These are phyloP conservation scores for Cuculus canorus DNA, from an alignment of 2,797 vertebrate species.

Conservation along the genomic window DNA sequence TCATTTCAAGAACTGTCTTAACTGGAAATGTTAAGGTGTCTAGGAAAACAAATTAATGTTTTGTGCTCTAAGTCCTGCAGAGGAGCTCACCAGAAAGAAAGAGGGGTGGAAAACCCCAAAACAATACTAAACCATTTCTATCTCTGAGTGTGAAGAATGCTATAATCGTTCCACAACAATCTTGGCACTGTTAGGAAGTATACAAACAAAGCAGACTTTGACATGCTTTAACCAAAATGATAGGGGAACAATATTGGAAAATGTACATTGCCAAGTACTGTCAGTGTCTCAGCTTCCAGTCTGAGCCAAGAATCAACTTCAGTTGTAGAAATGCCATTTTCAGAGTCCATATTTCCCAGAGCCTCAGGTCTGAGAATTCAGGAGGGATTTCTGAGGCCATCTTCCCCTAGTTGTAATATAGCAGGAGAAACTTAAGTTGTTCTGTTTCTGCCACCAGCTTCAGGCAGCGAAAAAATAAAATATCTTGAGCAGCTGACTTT, in stretches of 20 bases:
- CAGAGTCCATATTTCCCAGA: neutral
- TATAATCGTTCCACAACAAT: neutral
- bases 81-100: neutral
- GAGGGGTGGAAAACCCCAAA: too few relatives aligned
- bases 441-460: neutral
- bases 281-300: neutral
- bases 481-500: neutral
- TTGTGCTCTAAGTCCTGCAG: neutral
- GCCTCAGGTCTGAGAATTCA: neutral
- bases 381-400: neutral
- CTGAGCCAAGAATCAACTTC: neutral
- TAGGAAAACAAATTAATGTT: neutral
- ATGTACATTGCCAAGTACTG: fast-evolving
- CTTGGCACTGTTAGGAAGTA: neutral
- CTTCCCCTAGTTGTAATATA: neutral
- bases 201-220: neutral
- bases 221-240: neutral
- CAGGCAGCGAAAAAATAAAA: neutral
- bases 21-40: neutral
- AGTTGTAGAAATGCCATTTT: neutral
- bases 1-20: neutral
- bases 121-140: neutral
- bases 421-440: neutral
- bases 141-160: neutral
- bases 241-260: neutral